A percentile compares a stretch with the other conserved stretches of the same genome.
phyloP scores from a whole-genome alignment of 2,797 vertebrate genomes.

The Schizothorax lantsangensis region DNA sequence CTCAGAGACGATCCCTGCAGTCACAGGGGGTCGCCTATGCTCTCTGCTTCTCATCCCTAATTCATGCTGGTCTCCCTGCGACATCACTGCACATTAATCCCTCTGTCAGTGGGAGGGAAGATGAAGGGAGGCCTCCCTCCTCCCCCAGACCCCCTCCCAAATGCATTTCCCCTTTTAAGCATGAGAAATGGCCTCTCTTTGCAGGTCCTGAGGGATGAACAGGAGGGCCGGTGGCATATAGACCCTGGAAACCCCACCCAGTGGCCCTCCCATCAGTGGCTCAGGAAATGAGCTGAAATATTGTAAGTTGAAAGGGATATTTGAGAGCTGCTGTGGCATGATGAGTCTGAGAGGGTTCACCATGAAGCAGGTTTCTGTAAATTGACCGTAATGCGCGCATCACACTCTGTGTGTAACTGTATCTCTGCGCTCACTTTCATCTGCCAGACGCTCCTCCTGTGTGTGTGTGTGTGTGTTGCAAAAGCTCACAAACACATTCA shows the following conservation, averaged over 20 bases:
- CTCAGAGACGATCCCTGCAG: slow-evolving; percentile 68
- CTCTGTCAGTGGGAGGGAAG: slow-evolving; percentile 46
- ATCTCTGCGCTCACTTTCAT: slow-evolving; percentile 56
- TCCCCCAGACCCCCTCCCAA: slow-evolving; percentile 54
- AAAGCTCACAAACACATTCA: slow-evolving; percentile 26
- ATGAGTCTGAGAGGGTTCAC: slow-evolving; percentile 39
- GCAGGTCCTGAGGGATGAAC: slow-evolving; percentile 65
- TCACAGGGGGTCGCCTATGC: slow-evolving; percentile 49
- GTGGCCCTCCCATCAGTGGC: not conserved
- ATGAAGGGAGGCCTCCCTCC: slow-evolving; percentile 37
- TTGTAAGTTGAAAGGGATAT: slow-evolving; percentile 56
- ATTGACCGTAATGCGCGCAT: slow-evolving; percentile 56
- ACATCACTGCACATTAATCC: slow-evolving; percentile 61
- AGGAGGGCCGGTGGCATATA: slow-evolving; percentile 70
- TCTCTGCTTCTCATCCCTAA: slow-evolving; percentile 69
- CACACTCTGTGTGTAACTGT: slow-evolving; percentile 51
- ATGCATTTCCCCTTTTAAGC: slow-evolving; percentile 69
- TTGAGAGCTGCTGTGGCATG: slow-evolving; percentile 35
- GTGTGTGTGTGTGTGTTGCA: slow-evolving; percentile 16
- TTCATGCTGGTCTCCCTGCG: slow-evolving; percentile 71
- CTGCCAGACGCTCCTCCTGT: slow-evolving; percentile 39
- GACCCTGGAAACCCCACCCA: slow-evolving; percentile 69
- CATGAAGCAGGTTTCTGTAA: slow-evolving; percentile 56
- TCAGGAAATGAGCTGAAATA: slow-evolving; percentile 46
- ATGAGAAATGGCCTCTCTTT: slow-evolving; percentile 70